Conservation (phyloP, 2,113 vertebrate species). For the Alosa alosa region DNA sequence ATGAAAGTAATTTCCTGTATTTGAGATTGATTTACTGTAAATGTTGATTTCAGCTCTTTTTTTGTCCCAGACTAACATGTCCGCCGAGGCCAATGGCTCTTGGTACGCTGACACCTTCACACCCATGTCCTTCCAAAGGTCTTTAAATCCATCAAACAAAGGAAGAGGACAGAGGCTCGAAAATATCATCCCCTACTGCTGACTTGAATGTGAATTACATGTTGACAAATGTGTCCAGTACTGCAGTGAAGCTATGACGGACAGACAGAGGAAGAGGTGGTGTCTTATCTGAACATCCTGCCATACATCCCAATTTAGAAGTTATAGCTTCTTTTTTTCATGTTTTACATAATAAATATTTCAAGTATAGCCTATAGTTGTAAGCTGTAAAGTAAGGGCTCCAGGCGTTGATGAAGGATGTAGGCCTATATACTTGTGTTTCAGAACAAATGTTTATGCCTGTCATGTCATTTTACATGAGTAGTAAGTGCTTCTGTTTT, state of each 20-base stretch:
- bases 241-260: not conserved
- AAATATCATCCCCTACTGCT: not conserved
- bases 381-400: too few species aligned
- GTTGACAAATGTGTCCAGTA: not conserved
- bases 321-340: not conserved
- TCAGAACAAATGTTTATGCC: too few species aligned
- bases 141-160: not conserved
- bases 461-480: too few species aligned
- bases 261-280: not conserved
- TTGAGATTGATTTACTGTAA: not conserved
- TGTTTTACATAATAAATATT: not conserved
- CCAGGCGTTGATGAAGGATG: too few species aligned
- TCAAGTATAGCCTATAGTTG: too few species aligned
- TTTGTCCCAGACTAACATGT: not conserved
- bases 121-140: not conserved
- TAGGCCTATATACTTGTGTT: too few species aligned
- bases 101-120: not conserved
- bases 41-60: not conserved
- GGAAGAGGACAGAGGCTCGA: constrained; percentile 3
- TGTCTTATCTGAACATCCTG: not conserved
- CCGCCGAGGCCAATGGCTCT: not conserved
- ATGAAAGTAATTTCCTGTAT: not conserved
- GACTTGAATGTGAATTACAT: not conserved
- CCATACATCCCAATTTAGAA: not conserved
- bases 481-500: too few species aligned